Evolutionary conservation across 2,888 invertebrate species (phyloP), one percentile per base, ranked within the genome.

Genomic region (Petrolisthes cinctipes): DNA sequence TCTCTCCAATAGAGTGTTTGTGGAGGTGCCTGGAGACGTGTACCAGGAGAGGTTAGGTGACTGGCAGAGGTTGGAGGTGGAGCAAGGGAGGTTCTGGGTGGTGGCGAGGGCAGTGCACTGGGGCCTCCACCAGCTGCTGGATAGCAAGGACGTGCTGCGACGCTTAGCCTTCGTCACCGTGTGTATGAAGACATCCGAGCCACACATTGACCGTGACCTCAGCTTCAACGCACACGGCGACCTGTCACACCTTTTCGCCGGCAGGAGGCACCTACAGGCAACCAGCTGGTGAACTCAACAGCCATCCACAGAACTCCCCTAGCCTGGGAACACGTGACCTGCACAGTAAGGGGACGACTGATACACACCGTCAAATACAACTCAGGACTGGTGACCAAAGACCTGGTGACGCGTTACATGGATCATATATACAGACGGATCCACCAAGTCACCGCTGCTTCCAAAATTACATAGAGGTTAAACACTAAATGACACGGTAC

Each of bases 331-430:
- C 20, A 81, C 37, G 20, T 81, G 11, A 9, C 61, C 14, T 20
- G 81, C 61, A 61, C 81, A 51, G 81, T 81, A 6, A 20, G 61
- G 11, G 81, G 81, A 11, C 14, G 61, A 9, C 54, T 81, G 7
- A 81, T 20, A 14, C 81, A 61, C 81, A 61, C 81, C 81, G 23
- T 61, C 61, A 61, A 81, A 5, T 81, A 81, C 81, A 81, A 81
- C 81, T 37, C 61, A 5, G 61, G 61, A 37, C 6, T 81, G 23
- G 81, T 81, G 23, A 37, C 20, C 37, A 37, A 61, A 61, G 81
- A 17, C 61, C 20, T 61, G 11, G 81, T 61, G 7, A 17, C 37
- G 20, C 11, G 57, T 11, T 80, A 80, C 80, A 82, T 51, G 37
- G 82, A 82, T 11, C 54, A 53, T 1, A 66, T 82, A 23, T 82